These are phyloP conservation scores for Oxytorus armatus DNA, from an alignment of 2,888 invertebrate species.

Conservation along the genomic window DNA sequence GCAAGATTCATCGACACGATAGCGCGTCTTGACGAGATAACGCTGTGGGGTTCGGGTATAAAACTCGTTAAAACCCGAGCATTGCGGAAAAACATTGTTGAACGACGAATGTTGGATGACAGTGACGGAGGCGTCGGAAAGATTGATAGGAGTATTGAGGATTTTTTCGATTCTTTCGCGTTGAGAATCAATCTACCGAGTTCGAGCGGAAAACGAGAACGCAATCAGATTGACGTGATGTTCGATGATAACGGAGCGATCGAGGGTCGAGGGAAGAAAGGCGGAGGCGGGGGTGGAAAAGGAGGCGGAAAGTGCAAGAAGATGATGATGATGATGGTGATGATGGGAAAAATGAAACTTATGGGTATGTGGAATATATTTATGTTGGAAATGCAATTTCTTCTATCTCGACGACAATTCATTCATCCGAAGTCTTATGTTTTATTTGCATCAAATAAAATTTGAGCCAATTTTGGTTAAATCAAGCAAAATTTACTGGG, in stretches of 20 bases:
- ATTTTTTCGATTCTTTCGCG: slow-evolving; percentile 87
- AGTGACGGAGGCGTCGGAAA: slow-evolving; percentile 81
- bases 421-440: neutral
- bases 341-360: slow-evolving; percentile 87
- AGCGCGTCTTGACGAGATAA: slow-evolving; percentile 86
- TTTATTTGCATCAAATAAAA: no score
- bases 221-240: slow-evolving; percentile 81
- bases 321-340: slow-evolving; percentile 88
- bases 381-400: no score
- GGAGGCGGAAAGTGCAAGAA: slow-evolving; percentile 85
- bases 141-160: slow-evolving; percentile 86
- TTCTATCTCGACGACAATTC: neutral
- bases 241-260: slow-evolving; percentile 77
- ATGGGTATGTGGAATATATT: slow-evolving; percentile 84
- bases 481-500: no score
- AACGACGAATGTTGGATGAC: slow-evolving; percentile 67
- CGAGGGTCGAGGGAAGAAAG: slow-evolving; percentile 83
- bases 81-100: slow-evolving; percentile 49
- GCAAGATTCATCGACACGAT: slow-evolving; percentile 86
- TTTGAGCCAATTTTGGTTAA: no score
- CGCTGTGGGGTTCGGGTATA: slow-evolving; percentile 86
- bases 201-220: slow-evolving; percentile 76
- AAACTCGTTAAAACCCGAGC: slow-evolving; percentile 85
- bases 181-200: slow-evolving; percentile 82
- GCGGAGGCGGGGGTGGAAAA: slow-evolving; percentile 79